Percentiles rank a stretch among this genome's conserved stretches.
Evolutionary conservation across 2,113 vertebrate genomes (phyloP).

Genomic region (Narcine bancroftii): DNA sequence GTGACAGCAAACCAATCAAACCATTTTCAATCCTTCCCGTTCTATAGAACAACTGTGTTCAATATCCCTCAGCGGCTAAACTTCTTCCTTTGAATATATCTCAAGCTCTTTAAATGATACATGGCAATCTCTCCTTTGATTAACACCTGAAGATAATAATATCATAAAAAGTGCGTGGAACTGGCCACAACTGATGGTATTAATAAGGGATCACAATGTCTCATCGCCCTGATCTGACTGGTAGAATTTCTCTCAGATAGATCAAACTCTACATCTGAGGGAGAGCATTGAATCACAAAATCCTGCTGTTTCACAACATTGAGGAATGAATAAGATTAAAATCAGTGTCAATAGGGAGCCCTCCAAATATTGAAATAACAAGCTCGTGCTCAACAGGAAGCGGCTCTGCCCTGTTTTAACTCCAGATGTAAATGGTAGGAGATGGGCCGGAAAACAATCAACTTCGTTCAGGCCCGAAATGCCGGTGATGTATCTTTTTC

Average conservation of each 20-base stretch:
- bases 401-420: background rate
- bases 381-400: background rate
- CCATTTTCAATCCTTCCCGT: background rate
- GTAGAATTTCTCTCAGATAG: background rate
- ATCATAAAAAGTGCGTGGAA: background rate
- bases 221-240: background rate
- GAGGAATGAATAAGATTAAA: background rate
- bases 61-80: background rate
- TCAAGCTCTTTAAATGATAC: background rate
- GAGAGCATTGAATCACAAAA: background rate
- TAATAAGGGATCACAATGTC: background rate
- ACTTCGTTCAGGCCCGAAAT: background rate
- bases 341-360: background rate
- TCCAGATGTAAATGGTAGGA: background rate
- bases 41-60: background rate
- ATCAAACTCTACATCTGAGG: background rate
- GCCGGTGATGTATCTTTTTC: too few relatives aligned
- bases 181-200: background rate
- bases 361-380: background rate
- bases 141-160: background rate
- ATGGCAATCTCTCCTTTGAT: background rate
- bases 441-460: background rate
- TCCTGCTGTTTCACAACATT: background rate
- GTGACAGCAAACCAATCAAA: background rate
- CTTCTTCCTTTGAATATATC: background rate